Base-by-base conservation (phyloP, 2,888 invertebrate genomes). In the Amiota communis region DNA sequence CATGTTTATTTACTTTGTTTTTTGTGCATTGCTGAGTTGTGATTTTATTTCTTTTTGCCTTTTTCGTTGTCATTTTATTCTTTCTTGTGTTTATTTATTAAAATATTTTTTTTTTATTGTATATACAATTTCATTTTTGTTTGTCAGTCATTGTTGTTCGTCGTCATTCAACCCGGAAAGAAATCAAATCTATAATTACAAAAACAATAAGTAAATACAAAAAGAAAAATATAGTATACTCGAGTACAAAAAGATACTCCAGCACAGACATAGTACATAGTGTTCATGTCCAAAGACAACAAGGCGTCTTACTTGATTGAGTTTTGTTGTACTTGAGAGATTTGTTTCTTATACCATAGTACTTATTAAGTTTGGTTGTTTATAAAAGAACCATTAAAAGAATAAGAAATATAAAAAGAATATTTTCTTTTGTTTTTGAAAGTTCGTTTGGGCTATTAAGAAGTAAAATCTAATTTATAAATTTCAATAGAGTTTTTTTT, bases 121-220 rank as follows among this genome's bases (percentile, higher is more conserved):
- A 2, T 36, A 36, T 36, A 6, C n/a, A 36, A 36, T 36, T 36
- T 36, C 15, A 15, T 11, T 20, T 70, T 70, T 70, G 13, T 70
- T 59, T 59, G 23, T 49, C 49, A 51, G 8, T 12, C 53, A 36
- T 23, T 53, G 23, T 68, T 49, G 36, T 23, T 61, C 51, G 12
- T 12, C 67, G 51, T 23, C 67, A 53, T 68, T 49, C 51, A 68
- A 68, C 67, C 67, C 67, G 67, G 67, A 68, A 68, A 68, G 67
- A 68, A 51, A 68, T 51, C 20, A 68, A 51, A 63, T 63, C 23
- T n/a, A 63, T 46, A 63, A 51, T 51, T 48, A 17, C n/a, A 51
- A 53, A n/a, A 36, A 36, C 6, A 36, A 36, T 36, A 36, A 36
- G 36, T 36, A 36, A 23, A 23, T 23, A 23, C 3, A 23, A 67